A percentile compares a stretch with the other conserved stretches of the same genome.
Evolutionary conservation across 2,113 vertebrate species (phyloP).

Genomic region (Cathartes aura): DNA sequence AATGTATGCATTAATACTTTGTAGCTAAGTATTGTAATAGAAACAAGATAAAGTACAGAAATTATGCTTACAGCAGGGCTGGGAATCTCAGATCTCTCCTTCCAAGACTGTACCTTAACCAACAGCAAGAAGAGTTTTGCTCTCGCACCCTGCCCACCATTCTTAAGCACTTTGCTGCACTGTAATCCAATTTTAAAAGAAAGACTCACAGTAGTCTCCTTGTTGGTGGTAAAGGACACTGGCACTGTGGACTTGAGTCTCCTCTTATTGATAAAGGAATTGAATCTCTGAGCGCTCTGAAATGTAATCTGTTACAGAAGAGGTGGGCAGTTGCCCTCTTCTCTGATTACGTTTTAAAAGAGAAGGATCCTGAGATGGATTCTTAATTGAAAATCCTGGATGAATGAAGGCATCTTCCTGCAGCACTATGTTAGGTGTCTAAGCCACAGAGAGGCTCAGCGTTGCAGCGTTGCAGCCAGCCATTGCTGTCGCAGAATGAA

Average conservation of each 20-base stretch:
- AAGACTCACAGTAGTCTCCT: background rate
- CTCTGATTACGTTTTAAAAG: background rate
- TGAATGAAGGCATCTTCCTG: background rate
- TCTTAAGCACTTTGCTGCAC: background rate
- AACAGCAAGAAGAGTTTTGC: background rate
- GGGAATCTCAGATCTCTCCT: background rate
- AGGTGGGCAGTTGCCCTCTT: background rate
- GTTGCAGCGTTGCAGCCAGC: background rate
- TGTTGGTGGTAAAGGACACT: background rate
- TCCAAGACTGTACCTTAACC: background rate
- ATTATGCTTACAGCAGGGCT: background rate
- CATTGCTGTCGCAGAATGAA: background rate
- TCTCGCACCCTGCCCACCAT: background rate
- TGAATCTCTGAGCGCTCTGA: background rate
- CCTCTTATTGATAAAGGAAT: background rate
- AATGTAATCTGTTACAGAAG: background rate
- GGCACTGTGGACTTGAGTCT: background rate
- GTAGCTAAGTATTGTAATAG: background rate
- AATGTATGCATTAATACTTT: background rate
- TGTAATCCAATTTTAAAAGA: background rate
- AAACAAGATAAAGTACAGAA: background rate
- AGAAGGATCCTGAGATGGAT: background rate
- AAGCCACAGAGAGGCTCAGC: background rate
- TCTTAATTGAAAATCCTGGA: background rate
- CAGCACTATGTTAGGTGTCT: background rate